phyloP scores from a whole-genome alignment of 2,888 invertebrate species.

The Sipha maydis region DNA sequence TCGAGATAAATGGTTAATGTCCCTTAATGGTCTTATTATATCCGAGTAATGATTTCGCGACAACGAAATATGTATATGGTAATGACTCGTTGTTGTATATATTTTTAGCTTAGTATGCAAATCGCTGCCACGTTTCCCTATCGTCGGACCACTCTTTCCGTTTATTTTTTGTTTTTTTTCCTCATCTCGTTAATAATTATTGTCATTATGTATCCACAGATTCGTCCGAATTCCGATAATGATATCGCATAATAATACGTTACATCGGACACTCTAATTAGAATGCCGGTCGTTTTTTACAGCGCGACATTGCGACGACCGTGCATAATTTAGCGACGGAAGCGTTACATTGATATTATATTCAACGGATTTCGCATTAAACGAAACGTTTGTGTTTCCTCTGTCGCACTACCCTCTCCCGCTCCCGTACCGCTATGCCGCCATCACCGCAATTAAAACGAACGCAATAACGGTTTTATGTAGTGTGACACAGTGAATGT shows the following conservation, averaged over 20 bases:
- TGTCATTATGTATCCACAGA: not conserved
- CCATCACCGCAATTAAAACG: not conserved
- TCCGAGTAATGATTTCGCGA: slow-evolving; percentile 6
- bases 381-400: not conserved
- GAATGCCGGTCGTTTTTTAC: not conserved
- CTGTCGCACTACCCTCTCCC: not conserved
- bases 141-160: not conserved
- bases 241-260: not conserved
- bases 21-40: not conserved
- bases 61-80: slow-evolving; percentile 1
- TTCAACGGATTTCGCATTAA: not conserved
- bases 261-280: not conserved
- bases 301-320: not conserved
- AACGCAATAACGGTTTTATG: not conserved
- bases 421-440: too few species aligned
- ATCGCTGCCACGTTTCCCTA: not conserved
- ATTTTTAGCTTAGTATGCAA: slow-evolving; percentile 3
- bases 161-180: not conserved
- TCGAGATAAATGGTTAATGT: slow-evolving; percentile 6
- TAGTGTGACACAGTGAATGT: not conserved
- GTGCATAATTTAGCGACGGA: not conserved
- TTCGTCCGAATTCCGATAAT: not conserved
- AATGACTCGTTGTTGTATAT: not conserved
- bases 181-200: not conserved
- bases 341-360: not conserved